Evolutionary conservation across 2,888 invertebrate species (phyloP).

Genomic region (Eupithecia insigniata): DNA sequence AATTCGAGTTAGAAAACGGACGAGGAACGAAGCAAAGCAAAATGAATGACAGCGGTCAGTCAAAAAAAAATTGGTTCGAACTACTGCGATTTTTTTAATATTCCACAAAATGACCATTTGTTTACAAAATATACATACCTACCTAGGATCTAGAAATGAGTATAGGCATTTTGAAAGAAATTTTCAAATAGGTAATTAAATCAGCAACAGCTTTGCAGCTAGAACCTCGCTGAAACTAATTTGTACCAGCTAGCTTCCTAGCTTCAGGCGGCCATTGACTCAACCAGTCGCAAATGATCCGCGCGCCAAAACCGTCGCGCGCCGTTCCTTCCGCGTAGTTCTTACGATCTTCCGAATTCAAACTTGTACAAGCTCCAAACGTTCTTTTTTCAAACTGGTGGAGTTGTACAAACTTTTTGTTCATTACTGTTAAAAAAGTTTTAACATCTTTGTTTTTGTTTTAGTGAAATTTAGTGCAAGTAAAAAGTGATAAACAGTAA

Average conservation of each 20-base stretch:
- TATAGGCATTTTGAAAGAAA: neutral
- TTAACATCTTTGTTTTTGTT: neutral
- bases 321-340: slow-evolving; percentile 13
- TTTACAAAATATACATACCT: neutral
- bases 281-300: slow-evolving; percentile 25
- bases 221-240: neutral
- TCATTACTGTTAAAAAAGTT: neutral
- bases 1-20: neutral
- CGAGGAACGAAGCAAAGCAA: neutral
- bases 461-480: neutral
- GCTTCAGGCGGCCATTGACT: slow-evolving; percentile 13
- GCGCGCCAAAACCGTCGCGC: slow-evolving; percentile 19
- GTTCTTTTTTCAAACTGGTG: neutral
- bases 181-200: neutral
- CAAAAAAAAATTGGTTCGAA: neutral
- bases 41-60: neutral
- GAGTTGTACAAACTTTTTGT: neutral
- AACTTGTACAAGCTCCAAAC: slow-evolving; percentile 6
- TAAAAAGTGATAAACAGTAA: neutral
- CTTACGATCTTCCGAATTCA: neutral
- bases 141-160: neutral
- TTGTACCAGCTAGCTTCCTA: slow-evolving; percentile 12
- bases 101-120: too few species aligned
- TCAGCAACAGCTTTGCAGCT: neutral
- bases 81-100: neutral